Conservation (phyloP, 2,888 invertebrate genomes). For the Malthinus flaveolus region DNA sequence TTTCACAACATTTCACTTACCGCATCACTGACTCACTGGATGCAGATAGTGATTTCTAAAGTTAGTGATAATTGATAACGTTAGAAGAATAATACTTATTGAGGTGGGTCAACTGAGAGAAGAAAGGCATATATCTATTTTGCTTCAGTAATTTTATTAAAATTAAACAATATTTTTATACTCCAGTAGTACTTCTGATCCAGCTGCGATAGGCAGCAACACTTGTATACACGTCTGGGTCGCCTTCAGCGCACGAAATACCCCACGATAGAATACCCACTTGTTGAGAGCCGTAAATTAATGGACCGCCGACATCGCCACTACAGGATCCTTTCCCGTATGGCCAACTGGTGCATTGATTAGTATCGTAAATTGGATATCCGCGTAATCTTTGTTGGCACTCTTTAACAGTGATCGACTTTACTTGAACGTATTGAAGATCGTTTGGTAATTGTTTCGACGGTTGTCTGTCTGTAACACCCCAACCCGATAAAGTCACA, state of each 20-base stretch:
- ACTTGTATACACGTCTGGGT: not conserved
- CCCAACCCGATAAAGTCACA: conserved; percentile 26
- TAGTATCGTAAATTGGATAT: conserved; percentile 53
- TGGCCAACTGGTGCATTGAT: conserved; percentile 63
- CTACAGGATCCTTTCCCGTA: conserved; percentile 62
- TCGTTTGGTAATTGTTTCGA: conserved; percentile 60
- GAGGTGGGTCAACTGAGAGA: too few relatives aligned
- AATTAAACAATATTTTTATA: too few relatives aligned
- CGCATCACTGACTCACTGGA: too few relatives aligned
- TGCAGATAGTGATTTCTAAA: too few relatives aligned
- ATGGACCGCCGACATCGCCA: conserved; percentile 61
- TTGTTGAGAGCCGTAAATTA: conserved; percentile 31
- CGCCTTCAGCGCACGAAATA: not conserved
- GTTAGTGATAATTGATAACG: too few relatives aligned
- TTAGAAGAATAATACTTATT: too few relatives aligned
- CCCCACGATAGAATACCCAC: not conserved
- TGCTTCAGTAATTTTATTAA: too few relatives aligned
- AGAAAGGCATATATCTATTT: too few relatives aligned
- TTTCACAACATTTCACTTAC: too few relatives aligned
- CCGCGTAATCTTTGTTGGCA: conserved; percentile 48
- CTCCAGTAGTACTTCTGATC: too few relatives aligned
- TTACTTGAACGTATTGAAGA: conserved; percentile 60
- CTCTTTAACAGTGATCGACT: conserved; percentile 55
- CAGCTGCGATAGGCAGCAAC: too few relatives aligned
- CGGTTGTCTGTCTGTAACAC: conserved; percentile 49